phyloP scores from a whole-genome alignment of 2,113 vertebrate genomes.

The Vulpes lagopus region DNA sequence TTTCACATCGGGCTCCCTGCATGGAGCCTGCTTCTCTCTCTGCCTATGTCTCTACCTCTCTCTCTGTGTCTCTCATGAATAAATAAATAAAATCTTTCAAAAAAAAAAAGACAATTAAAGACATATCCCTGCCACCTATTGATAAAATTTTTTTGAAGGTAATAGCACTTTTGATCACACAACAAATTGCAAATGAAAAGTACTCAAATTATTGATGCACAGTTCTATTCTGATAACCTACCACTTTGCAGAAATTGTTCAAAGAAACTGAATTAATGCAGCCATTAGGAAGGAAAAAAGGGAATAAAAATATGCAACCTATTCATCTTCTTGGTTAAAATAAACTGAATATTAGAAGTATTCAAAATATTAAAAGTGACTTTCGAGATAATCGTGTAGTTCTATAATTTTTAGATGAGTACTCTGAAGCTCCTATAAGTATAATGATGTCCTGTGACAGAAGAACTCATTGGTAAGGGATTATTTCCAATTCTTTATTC shows the following conservation, averaged over 20 bases:
- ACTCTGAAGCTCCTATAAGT: not conserved
- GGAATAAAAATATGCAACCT: not conserved
- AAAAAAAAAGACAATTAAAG: constrained; percentile 39
- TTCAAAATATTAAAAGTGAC: not conserved
- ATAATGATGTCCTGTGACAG: not conserved
- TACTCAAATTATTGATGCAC: constrained; percentile 31
- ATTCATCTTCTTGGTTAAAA: constrained; percentile 12
- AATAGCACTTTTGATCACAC: not conserved
- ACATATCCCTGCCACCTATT: not conserved
- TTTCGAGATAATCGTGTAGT: not conserved
- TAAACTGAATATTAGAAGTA: not conserved
- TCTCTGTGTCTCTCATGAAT: too few relatives aligned
- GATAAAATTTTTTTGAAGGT: not conserved
- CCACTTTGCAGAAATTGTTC: constrained; percentile 18
- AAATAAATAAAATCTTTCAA: too few relatives aligned
- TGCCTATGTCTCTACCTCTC: too few relatives aligned
- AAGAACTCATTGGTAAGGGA: not conserved
- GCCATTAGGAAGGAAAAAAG: not conserved
- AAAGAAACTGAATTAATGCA: constrained; percentile 34
- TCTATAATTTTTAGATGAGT: not conserved
- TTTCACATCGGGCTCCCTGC: too few relatives aligned
- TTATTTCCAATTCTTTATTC: not conserved
- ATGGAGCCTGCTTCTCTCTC: too few relatives aligned
- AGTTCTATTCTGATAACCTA: constrained; percentile 26
- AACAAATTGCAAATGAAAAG: not conserved